Evolutionary conservation across 2,113 vertebrate genomes (phyloP).

Genomic region (Barbus barbus): DNA sequence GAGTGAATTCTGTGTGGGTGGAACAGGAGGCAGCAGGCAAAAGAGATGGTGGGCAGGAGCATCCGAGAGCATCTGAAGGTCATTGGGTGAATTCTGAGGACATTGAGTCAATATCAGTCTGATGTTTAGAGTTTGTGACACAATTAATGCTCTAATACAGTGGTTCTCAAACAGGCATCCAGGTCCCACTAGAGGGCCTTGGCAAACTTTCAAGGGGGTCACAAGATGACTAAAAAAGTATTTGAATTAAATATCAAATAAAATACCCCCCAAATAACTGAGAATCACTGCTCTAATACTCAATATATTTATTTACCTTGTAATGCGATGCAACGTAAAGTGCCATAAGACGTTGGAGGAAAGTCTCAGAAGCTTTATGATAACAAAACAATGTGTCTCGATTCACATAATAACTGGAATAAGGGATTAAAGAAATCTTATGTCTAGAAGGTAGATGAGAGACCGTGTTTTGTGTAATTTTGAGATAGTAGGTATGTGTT

Average conservation of each 20-base stretch:
- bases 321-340: constrained; percentile 98
- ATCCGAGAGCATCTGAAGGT: constrained; percentile 73
- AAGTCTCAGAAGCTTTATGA: constrained; percentile 93
- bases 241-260: too few species aligned
- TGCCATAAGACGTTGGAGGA: constrained; percentile 95
- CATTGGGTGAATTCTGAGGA: too few species aligned
- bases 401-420: constrained; percentile 92
- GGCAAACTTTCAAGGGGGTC: too few species aligned
- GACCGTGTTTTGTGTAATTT: neutral
- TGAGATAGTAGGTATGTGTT: neutral
- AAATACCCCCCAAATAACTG: too few species aligned
- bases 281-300: neutral
- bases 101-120: too few species aligned
- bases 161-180: too few species aligned
- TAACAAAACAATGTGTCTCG: constrained; percentile 98
- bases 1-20: constrained; percentile 91
- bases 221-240: constrained; percentile 53
- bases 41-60: constrained; percentile 97
- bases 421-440: constrained; percentile 69
- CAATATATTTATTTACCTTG: constrained; percentile 78
- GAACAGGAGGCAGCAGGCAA: constrained; percentile 92
- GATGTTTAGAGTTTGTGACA: too few species aligned
- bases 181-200: too few species aligned
- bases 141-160: too few species aligned
- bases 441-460: neutral